Base-by-base conservation (phyloP, 2,113 vertebrate species). In the Dasypus novemcinctus region DNA sequence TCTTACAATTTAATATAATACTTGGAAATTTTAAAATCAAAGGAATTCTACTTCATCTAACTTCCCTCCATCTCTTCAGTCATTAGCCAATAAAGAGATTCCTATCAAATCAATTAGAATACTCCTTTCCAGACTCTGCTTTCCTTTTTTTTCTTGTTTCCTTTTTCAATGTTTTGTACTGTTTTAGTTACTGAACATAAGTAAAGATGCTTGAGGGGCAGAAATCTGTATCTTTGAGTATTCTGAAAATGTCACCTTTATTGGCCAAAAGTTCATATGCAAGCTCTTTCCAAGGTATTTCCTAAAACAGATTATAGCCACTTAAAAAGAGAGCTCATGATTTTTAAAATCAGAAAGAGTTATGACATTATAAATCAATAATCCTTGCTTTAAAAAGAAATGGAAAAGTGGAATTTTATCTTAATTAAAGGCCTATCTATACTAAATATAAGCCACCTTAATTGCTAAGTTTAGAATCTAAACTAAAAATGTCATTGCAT, bases 401-500 rank as follows among this genome's bases (percentile, higher is more conserved):
- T 27, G 43, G 38, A 86, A n/a, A 81, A 57, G 36, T 31, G 72
- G 66, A 96, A 96, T 23, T 87, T 54, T 80, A 93, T 81, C 36
- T 59, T 79, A 95, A 29, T 83, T 84, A 91, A 93, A 94, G 86
- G 71, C 25, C 71, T 2, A 23, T 2, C 87, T 31, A 11, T 74
- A 76, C 95, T 97, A 79, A 87, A 83, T 69, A 0, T 86, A 97
- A 93, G 91, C 74, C 89, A 97, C 66, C 59, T 93, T 97, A 94
- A 89, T 85, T 96, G 93, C 95, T 97, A 96, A 97, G 64, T 83
- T 85, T 93, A 54, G 96, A 97, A 97, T 61, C 93, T 97, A n/a
- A n/a, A 97, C 87, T 97, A 94, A 54, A 13, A 83, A 80, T 52
- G 43, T 46, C 64, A 84, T 0, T 63, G 29, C 92, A 84, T 66